These are phyloP conservation scores for Otocyon megalotis DNA, from an alignment of 2,113 vertebrate genomes.

Conservation along the genomic window DNA sequence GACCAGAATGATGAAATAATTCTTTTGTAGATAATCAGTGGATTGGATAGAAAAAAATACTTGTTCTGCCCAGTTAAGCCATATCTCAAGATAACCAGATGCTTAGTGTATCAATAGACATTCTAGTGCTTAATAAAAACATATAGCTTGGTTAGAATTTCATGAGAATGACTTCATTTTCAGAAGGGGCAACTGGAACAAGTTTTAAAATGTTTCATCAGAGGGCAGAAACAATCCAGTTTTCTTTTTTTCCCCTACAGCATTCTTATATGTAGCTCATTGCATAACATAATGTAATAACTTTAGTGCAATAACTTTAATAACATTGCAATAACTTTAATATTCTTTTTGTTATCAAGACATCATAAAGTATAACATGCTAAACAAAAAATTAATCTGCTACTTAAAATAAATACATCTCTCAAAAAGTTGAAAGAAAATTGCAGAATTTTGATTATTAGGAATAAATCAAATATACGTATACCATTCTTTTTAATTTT, in stretches of 20 bases:
- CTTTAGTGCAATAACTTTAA: neutral
- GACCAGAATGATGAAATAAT: conserved; percentile 61
- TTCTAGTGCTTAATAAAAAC: conserved; percentile 52
- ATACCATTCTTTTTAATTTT: neutral
- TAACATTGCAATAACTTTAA: neutral
- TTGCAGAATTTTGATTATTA: neutral
- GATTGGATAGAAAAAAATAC: rapidly evolving
- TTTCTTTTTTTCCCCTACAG: neutral
- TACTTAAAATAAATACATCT: neutral
- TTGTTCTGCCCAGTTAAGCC: conserved; percentile 57
- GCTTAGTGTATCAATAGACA: neutral
- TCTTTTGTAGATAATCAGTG: conserved; percentile 17
- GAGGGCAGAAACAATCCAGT: neutral
- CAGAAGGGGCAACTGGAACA: neutral
- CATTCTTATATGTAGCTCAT: neutral
- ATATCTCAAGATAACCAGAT: conserved; percentile 64
- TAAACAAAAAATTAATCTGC: neutral
- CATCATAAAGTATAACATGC: neutral
- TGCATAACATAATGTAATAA: neutral
- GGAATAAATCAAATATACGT: neutral
- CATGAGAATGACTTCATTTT: conserved; percentile 39
- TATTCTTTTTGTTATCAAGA: neutral
- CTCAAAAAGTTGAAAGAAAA: neutral
- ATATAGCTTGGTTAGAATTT: conserved; percentile 30
- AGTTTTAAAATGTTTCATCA: conserved; percentile 35